phyloP scores from a whole-genome alignment of 2,113 vertebrate genomes.

The Cyrtonyx montezumae region DNA sequence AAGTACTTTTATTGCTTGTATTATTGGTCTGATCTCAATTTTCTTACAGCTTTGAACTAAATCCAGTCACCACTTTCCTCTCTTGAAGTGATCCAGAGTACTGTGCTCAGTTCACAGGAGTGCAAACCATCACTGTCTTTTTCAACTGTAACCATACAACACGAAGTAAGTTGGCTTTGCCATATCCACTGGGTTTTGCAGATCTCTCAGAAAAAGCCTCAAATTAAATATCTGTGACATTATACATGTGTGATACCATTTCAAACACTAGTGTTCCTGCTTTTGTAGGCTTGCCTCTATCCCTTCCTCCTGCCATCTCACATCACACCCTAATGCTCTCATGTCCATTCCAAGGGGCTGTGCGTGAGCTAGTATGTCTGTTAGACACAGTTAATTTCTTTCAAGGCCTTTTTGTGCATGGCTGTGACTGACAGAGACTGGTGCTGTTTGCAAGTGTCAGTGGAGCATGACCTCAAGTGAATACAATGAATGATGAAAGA shows the following conservation, averaged over 20 bases:
- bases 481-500: slow-evolving; percentile 60
- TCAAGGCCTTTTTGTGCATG: slow-evolving; percentile 9
- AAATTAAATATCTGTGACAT: neutral
- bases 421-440: slow-evolving; percentile 57
- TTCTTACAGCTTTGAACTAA: slow-evolving; percentile 5
- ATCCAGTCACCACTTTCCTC: neutral
- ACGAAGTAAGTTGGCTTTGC: neutral
- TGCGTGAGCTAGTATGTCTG: neutral
- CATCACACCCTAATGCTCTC: neutral
- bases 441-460: slow-evolving; percentile 65
- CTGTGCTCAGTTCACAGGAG: neutral
- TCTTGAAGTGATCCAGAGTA: neutral
- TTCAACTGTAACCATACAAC: neutral
- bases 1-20: neutral
- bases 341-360: neutral
- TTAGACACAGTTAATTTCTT: slow-evolving; percentile 38
- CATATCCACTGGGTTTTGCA: neutral
- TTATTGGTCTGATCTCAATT: neutral
- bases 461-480: slow-evolving; percentile 67
- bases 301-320: neutral
- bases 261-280: neutral
- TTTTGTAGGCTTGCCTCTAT: neutral
- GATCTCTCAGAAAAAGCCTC: neutral
- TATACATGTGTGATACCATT: neutral
- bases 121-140: neutral